phyloP scores from a whole-genome alignment of 1,140 invertebrate species.

The Zaprionus vittiger region DNA sequence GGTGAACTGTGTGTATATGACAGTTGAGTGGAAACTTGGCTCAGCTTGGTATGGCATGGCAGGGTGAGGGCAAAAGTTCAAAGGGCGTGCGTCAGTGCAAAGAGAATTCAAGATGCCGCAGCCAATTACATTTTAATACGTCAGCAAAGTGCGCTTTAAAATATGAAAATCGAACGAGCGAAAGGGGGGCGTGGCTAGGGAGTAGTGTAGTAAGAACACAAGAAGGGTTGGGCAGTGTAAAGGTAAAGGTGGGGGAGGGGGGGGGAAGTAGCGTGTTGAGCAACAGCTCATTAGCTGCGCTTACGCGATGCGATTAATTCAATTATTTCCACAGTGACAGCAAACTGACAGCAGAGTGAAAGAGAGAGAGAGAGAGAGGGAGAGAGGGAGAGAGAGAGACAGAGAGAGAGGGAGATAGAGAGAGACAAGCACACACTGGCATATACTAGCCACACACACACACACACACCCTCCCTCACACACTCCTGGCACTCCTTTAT shows the following conservation, averaged over 20 bases:
- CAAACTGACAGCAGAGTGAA: conserved; percentile 44
- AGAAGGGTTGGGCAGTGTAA: background rate
- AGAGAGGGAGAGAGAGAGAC: background rate
- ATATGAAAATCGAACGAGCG: conserved; percentile 37
- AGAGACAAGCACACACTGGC: background rate
- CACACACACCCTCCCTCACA: background rate
- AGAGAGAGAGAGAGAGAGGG: background rate
- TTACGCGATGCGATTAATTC: conserved; percentile 76
- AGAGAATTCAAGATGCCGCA: conserved; percentile 53
- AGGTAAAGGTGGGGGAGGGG: too few species aligned
- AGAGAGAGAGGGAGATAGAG: background rate
- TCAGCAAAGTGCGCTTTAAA: conserved; percentile 38
- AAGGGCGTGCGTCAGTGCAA: conserved; percentile 33
- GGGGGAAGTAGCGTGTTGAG: conserved; percentile 23
- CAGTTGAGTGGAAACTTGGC: conserved; percentile 30
- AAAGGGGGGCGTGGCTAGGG: background rate
- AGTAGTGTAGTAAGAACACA: background rate
- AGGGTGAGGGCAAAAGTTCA: conserved; percentile 23
- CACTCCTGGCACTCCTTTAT: background rate
- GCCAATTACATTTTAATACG: conserved; percentile 52
- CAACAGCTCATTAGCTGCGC: conserved; percentile 71
- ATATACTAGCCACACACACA: too few species aligned
- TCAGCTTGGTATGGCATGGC: too few species aligned
- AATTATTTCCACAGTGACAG: conserved; percentile 68
- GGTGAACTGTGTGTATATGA: conserved; percentile 42